Base-by-base conservation (phyloP, 2,113 vertebrate genomes). In the Cottus gobio region DNA sequence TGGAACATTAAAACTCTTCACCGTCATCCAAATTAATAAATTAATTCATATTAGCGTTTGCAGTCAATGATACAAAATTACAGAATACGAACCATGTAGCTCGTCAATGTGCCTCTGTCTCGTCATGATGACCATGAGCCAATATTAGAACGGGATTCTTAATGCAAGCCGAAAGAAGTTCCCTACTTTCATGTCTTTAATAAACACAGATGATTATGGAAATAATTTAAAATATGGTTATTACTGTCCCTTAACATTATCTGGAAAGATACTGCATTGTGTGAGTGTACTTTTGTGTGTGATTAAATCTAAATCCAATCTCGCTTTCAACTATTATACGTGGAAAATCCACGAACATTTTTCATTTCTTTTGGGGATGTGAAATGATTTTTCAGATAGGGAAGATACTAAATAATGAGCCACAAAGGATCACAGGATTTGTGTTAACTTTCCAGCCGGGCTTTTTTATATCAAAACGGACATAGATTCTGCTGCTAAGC, bases 161-260 rank as follows among this genome's bases (percentile, higher is more conserved):
- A 67, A 84, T 52, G 30, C 56, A 31, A 63, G 34, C 31, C 0
- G 18, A 71, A 65, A 30, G 7, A 44, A 74, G 56, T 79, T 56
- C 30, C 39, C 68, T 75, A 63, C 71, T 78, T 87, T 79, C 54
- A 71, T 68, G 61, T 77, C 65, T 79, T 46, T 75, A 74, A 79
- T 83, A 76, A 84, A 30, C 36, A 10, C 1, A 28, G 7, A 70
- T 72, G n/a, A 85, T 83, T 74, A 87, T 80, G 63, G 73, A 85
- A 77, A 85, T 77, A 7, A 77, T 75, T 74, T 57, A 50, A 71
- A 24, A 37, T 52, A 52, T 68, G 77, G 44, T 79, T 75, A 88
- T 85, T 46, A 77, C 46, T 7, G 10, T 11, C 34, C 56, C 0
- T 58, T 48, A 36, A 46, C 24, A 67, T 42, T 81, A 42, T 71